These are phyloP conservation scores for Trissolcus japonicus DNA, from an alignment of 2,888 invertebrate species.

Conservation along the genomic window DNA sequence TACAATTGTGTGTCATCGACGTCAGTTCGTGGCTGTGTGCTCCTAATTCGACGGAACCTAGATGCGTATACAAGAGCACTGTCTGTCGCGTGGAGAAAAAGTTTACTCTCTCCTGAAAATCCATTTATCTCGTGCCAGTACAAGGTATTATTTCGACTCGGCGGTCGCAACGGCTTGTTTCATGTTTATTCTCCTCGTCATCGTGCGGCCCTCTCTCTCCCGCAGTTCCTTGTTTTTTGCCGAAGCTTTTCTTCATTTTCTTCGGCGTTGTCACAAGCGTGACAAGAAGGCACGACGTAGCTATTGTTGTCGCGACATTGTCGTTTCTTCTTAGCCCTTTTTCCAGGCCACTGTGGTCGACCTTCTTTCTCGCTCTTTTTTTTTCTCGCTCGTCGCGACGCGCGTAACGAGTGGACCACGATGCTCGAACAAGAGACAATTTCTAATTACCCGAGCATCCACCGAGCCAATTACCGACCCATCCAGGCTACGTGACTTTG, in stretches of 20 bases:
- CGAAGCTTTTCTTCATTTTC: conserved; percentile 43
- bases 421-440: conserved; percentile 42
- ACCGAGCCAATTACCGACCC: conserved; percentile 49
- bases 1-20: conserved; percentile 10
- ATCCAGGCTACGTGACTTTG: conserved; percentile 33
- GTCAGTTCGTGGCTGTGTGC: conserved; percentile 1
- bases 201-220: not conserved
- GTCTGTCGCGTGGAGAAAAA: conserved; percentile 39
- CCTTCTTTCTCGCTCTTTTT: conserved; percentile 24
- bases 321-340: conserved; percentile 44
- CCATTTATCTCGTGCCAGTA: conserved; percentile 59
- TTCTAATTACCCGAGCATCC: conserved; percentile 53
- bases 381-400: conserved; percentile 40
- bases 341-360: conserved; percentile 29
- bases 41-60: conserved; percentile 41
- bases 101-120: conserved; percentile 54
- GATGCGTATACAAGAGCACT: conserved; percentile 21
- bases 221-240: conserved; percentile 26
- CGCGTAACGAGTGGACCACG: conserved; percentile 26
- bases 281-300: conserved; percentile 52
- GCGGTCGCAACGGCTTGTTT: not conserved
- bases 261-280: conserved; percentile 45
- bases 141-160: conserved; percentile 53
- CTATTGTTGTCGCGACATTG: conserved; percentile 51
- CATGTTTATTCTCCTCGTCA: conserved; percentile 15